phyloP scores from a whole-genome alignment of 1,140 invertebrate genomes.

The Euwallacea similis region DNA sequence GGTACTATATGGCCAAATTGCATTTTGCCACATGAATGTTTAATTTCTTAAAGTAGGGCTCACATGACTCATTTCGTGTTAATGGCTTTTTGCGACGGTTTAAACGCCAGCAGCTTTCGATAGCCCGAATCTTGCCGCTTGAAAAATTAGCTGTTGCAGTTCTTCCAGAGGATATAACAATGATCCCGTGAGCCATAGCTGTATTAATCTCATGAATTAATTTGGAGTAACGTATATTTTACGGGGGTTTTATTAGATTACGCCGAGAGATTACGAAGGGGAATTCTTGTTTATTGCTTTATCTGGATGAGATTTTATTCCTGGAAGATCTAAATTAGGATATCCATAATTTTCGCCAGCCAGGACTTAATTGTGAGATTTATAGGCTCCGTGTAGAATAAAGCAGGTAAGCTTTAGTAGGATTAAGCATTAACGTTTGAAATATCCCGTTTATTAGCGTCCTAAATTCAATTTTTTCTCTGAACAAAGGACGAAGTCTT shows the following conservation, averaged over 20 bases:
- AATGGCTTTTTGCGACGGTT: neutral
- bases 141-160: too few relatives aligned
- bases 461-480: conserved; percentile 3
- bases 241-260: conserved; percentile 24
- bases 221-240: conserved; percentile 26
- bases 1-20: conserved; percentile 1
- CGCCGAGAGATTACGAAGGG: conserved; percentile 11
- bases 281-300: conserved; percentile 29
- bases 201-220: conserved; percentile 37
- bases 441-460: neutral
- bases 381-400: conserved; percentile 3
- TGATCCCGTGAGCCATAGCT: too few relatives aligned
- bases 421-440: neutral
- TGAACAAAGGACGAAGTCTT: conserved; percentile 18
- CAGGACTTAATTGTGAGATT: conserved; percentile 14
- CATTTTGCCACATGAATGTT: neutral
- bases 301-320: conserved; percentile 27
- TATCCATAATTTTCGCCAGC: conserved; percentile 22
- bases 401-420: neutral
- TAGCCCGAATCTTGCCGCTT: too few relatives aligned
- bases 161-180: too few relatives aligned
- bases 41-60: too few relatives aligned
- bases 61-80: too few relatives aligned
- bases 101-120: too few relatives aligned
- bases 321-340: conserved; percentile 21